Evolutionary conservation across 2,797 vertebrate species (phyloP).

Genomic region (Betta splendens): DNA sequence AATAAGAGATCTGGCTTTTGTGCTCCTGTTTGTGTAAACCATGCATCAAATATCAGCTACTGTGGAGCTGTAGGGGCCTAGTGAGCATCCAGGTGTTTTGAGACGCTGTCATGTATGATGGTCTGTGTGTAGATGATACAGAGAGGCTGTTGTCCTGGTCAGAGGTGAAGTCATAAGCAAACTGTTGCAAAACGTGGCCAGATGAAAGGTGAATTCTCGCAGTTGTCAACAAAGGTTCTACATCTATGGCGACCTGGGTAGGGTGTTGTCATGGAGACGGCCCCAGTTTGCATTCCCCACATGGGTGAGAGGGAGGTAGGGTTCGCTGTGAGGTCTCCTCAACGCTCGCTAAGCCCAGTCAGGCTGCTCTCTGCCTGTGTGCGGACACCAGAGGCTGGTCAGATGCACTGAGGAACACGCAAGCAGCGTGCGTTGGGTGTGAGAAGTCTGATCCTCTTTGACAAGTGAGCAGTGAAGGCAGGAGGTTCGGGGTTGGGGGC

Average conservation of each 20-base stretch:
- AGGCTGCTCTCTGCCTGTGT: not conserved
- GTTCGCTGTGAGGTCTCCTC: conserved; percentile 20
- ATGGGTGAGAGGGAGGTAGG: conserved; percentile 48
- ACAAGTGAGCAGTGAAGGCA: conserved; percentile 67
- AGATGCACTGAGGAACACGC: conserved; percentile 18
- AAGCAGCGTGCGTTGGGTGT: conserved; percentile 21
- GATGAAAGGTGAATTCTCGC: conserved; percentile 16
- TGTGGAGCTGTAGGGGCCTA: not conserved
- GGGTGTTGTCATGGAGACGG: conserved; percentile 48
- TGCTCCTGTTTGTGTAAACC: not conserved
- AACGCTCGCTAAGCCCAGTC: conserved; percentile 15
- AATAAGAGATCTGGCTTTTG: conserved; percentile 28
- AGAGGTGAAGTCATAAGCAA: conserved; percentile 9
- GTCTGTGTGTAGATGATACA: not conserved
- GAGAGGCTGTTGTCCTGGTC: not conserved
- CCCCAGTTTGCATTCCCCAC: conserved; percentile 64
- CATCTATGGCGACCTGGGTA: conserved; percentile 53
- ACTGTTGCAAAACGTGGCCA: conserved; percentile 14
- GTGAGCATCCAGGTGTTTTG: not conserved
- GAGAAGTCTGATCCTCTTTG: conserved; percentile 59
- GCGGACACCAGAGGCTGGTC: conserved; percentile 14
- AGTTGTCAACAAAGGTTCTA: conserved; percentile 44
- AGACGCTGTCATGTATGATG: not conserved
- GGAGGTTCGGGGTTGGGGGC: conserved; percentile 47
- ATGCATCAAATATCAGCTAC: not conserved